A percentile compares a stretch with the other conserved stretches of the same genome.
Evolutionary conservation across 2,113 vertebrate species (phyloP).

Genomic region (Muntiacus reevesi): DNA sequence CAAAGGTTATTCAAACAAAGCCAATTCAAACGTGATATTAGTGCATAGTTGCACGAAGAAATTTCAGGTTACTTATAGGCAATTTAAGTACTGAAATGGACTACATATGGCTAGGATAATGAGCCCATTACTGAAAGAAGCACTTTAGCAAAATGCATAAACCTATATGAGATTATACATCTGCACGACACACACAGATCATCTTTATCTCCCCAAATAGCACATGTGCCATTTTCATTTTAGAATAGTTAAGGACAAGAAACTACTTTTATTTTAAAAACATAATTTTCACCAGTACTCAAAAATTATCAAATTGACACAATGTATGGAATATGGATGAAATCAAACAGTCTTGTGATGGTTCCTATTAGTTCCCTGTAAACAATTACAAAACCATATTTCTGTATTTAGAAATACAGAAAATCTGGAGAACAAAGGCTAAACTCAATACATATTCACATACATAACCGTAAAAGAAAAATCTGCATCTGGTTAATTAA

Average conservation of each 20-base stretch:
- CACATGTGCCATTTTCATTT: background rate
- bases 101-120: conserved; percentile 56
- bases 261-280: background rate
- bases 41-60: conserved; percentile 54
- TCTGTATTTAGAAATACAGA: background rate
- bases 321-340: background rate
- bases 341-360: background rate
- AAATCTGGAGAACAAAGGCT: conserved; percentile 19
- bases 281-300: background rate
- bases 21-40: conserved; percentile 68
- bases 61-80: conserved; percentile 69
- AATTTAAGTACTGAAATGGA: conserved; percentile 64
- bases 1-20: conserved; percentile 80
- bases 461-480: background rate
- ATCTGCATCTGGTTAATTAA: background rate
- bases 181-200: background rate
- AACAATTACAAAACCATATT: background rate
- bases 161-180: conserved; percentile 23
- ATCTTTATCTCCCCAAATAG: conserved; percentile 30
- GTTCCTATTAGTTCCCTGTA: background rate
- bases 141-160: conserved; percentile 48
- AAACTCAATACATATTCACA: background rate
- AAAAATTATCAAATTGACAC: background rate
- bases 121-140: conserved; percentile 48
- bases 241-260: background rate